phyloP scores from a whole-genome alignment of 2,113 vertebrate genomes.

The Archilochus colubris region DNA sequence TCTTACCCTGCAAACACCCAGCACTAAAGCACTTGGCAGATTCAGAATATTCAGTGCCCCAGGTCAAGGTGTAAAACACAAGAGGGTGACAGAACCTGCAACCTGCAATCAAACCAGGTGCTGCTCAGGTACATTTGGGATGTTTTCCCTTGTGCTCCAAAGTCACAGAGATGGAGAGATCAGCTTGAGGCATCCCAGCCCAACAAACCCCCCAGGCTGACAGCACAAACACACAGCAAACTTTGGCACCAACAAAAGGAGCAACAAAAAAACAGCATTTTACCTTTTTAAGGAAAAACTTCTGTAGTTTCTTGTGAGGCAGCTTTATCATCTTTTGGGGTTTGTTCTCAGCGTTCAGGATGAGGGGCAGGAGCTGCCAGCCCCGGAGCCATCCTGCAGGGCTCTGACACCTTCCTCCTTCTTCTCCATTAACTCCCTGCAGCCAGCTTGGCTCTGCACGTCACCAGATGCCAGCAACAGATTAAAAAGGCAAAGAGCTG shows the following conservation, averaged over 20 bases:
- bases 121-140: background rate
- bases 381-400: slow-evolving; percentile 40
- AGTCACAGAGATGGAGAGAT: background rate
- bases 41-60: background rate
- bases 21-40: no score
- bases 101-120: background rate
- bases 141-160: background rate
- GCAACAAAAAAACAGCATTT: background rate
- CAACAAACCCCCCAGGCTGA: background rate
- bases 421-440: slow-evolving; percentile 28
- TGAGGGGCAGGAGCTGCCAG: background rate
- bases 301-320: slow-evolving; percentile 64
- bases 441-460: slow-evolving; percentile 53
- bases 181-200: background rate
- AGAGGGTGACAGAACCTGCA: background rate
- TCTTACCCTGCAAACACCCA: background rate
- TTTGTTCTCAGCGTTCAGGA: background rate
- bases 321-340: slow-evolving; percentile 60
- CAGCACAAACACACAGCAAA: slow-evolving; percentile 8
- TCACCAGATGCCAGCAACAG: slow-evolving; percentile 39
- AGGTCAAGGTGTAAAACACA: background rate
- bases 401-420: slow-evolving; percentile 53
- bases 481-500: slow-evolving; percentile 46
- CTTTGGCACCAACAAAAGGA: background rate
- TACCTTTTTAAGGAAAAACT: slow-evolving; percentile 76